Evolutionary conservation across 1,140 invertebrate genomes (phyloP).

Genomic region (Adoxophyes honmai): DNA sequence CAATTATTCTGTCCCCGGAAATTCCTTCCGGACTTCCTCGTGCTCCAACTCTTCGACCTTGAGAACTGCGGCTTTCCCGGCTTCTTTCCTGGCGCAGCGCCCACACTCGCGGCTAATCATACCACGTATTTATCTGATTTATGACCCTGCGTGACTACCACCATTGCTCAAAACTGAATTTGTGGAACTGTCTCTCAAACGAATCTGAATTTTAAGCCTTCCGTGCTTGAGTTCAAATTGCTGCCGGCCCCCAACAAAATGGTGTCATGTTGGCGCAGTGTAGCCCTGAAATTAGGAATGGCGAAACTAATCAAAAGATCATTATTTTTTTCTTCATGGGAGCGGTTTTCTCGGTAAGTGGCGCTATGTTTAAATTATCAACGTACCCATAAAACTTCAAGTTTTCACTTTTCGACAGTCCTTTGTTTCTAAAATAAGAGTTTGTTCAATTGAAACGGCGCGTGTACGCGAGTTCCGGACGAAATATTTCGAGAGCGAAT

Average conservation of each 20-base stretch:
- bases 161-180: conserved; percentile 62
- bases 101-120: conserved; percentile 29
- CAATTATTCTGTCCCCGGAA: no score
- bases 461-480: no score
- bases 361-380: no score
- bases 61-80: not conserved
- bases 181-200: conserved; percentile 33
- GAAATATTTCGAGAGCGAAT: no score
- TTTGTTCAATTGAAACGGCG: no score
- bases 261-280: conserved; percentile 55
- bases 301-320: conserved; percentile 56
- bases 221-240: conserved; percentile 34
- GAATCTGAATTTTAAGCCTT: conserved; percentile 34
- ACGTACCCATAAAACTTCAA: no score
- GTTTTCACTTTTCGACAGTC: no score
- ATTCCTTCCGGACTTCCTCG: not conserved
- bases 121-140: conserved; percentile 56
- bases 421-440: no score
- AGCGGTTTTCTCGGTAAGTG: not conserved
- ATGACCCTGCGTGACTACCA: conserved; percentile 53
- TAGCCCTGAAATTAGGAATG: conserved; percentile 57
- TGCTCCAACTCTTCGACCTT: not conserved
- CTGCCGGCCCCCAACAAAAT: conserved; percentile 22
- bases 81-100: conserved; percentile 3
- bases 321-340: conserved; percentile 28